Evolutionary conservation across 2,113 vertebrate genomes (phyloP).

Genomic region (Podarcis muralis): DNA sequence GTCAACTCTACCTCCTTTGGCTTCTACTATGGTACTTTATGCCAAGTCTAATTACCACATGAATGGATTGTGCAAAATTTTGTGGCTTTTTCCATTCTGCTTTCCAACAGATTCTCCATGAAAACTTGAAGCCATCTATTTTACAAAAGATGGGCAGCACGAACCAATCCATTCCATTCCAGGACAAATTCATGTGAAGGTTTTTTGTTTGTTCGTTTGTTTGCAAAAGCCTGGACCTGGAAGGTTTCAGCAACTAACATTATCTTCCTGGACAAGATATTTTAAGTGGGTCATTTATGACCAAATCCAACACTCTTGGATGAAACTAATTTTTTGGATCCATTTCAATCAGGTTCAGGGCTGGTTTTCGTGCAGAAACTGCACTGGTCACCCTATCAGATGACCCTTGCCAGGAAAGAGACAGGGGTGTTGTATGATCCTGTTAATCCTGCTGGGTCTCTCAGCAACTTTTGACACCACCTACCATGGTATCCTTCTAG

Average conservation of each 20-base stretch:
- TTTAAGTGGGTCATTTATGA: background rate
- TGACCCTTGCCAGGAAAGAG: background rate
- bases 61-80: background rate
- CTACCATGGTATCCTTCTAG: background rate
- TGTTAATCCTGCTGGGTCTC: background rate
- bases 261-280: background rate
- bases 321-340: background rate
- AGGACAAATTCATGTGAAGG: background rate
- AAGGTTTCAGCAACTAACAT: background rate
- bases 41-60: background rate
- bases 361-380: background rate
- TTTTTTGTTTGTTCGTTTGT: no score
- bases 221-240: background rate
- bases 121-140: background rate
- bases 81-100: background rate
- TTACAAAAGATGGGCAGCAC: background rate
- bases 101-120: background rate
- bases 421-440: background rate
- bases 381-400: background rate
- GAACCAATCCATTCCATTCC: background rate
- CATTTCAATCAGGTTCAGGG: background rate
- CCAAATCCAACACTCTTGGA: background rate
- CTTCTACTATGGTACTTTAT: background rate
- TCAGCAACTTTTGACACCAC: background rate
- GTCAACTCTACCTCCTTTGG: conserved; percentile 7